These are phyloP conservation scores for Arctia plantaginis DNA, from an alignment of 2,888 invertebrate genomes.

Conservation along the genomic window DNA sequence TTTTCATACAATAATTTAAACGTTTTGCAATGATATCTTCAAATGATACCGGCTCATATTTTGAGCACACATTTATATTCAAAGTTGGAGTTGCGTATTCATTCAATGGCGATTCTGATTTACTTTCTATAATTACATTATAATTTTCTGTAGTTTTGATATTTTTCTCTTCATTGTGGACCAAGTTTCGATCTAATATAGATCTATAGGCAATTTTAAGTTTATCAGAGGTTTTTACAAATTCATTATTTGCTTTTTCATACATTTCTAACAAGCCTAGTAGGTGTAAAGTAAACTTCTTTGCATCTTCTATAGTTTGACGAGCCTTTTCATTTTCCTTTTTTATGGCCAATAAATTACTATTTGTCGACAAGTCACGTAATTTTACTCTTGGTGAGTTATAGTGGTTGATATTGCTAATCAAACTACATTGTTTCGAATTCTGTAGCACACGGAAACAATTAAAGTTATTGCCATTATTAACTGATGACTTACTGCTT, in stretches of 20 bases:
- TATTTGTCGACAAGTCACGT: not conserved
- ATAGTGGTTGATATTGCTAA: constrained; percentile 3
- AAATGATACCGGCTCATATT: not conserved
- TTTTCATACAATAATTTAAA: not conserved
- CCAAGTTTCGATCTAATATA: constrained; percentile 21
- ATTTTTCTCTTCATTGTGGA: constrained; percentile 5
- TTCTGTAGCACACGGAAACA: constrained; percentile 10
- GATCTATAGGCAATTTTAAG: constrained; percentile 44
- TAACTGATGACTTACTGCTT: not conserved
- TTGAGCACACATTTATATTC: not conserved
- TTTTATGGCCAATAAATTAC: constrained; percentile 19
- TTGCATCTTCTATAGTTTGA: constrained; percentile 60
- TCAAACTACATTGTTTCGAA: constrained; percentile 1
- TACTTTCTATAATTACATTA: not conserved
- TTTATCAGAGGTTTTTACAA: constrained; percentile 59
- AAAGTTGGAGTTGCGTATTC: not conserved
- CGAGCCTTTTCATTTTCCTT: constrained; percentile 54
- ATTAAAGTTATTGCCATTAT: not conserved
- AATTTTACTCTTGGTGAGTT: constrained; percentile 3
- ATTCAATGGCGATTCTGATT: not conserved
- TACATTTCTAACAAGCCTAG: constrained; percentile 60
- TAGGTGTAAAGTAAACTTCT: constrained; percentile 58
- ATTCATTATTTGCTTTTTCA: constrained; percentile 67
- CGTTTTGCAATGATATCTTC: constrained; percentile 6
- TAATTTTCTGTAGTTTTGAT: not conserved